phyloP scores from a whole-genome alignment of 2,797 vertebrate species.

The Forpus xanthops region DNA sequence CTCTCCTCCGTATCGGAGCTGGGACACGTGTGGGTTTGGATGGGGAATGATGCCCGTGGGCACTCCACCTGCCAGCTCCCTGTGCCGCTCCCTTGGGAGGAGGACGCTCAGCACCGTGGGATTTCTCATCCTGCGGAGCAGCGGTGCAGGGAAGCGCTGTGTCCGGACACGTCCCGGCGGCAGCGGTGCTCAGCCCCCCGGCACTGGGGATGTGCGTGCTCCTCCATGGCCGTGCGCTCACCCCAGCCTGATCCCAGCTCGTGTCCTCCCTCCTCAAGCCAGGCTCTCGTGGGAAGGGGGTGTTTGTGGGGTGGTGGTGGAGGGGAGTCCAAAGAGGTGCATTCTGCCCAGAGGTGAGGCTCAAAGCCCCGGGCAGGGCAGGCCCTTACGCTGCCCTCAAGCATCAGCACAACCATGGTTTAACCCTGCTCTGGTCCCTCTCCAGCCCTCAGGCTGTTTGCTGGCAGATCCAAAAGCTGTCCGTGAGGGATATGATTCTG shows the following conservation, averaged over 20 bases:
- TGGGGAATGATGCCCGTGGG: background rate
- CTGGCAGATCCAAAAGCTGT: background rate
- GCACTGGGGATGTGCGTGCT: background rate
- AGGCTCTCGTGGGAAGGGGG: background rate
- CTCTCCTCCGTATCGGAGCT: background rate
- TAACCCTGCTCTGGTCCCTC: background rate
- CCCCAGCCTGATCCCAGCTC: background rate
- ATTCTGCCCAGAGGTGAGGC: background rate
- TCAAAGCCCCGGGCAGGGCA: background rate
- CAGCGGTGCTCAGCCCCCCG: background rate
- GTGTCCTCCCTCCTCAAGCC: background rate
- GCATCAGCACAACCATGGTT: rapidly evolving
- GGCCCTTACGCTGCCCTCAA: background rate
- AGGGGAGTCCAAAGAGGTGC: background rate
- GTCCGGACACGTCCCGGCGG: constrained; percentile 54
- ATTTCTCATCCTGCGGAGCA: background rate
- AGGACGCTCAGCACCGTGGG: constrained; percentile 45
- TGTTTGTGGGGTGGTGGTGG: rapidly evolving
- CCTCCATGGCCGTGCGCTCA: background rate
- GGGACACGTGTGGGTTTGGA: constrained; percentile 52
- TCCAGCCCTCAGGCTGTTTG: background rate
- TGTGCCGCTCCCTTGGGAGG: background rate
- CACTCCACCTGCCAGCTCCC: constrained; percentile 56
- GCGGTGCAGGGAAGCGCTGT: background rate
- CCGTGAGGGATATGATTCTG: background rate